A percentile compares a stretch with the other conserved stretches of the same genome.
phyloP scores from a whole-genome alignment of 2,888 invertebrate species.

The Drosophila seclusa region DNA sequence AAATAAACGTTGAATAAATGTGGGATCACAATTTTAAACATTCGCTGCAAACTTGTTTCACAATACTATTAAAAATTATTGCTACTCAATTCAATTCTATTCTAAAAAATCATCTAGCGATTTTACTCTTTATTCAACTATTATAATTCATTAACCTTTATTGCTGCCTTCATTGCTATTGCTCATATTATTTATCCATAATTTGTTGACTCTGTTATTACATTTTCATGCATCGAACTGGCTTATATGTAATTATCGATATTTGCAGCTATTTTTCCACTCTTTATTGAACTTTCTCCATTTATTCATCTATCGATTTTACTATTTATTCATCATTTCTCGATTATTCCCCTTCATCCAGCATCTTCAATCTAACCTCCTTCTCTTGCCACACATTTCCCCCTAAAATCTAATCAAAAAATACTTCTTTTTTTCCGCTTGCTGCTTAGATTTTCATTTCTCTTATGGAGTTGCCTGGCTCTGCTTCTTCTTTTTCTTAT shows the following conservation, averaged over 20 bases:
- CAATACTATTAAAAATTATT: neutral
- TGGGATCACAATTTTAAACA: neutral
- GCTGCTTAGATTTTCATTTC: constrained; percentile 10
- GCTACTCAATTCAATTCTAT: too few species aligned
- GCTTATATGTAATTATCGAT: neutral
- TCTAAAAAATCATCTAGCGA: neutral
- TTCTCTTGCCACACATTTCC: neutral
- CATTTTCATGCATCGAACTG: neutral
- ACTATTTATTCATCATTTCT: neutral
- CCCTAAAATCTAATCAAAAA: neutral
- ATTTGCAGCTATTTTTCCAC: neutral
- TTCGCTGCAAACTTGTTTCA: neutral
- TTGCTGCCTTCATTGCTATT: neutral
- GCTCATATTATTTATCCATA: neutral
- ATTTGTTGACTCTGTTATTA: neutral
- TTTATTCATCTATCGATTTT: neutral
- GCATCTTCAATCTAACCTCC: neutral
- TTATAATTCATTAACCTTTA: neutral
- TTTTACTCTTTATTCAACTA: neutral
- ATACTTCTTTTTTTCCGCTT: neutral
- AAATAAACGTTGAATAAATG: neutral
- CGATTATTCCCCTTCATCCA: neutral
- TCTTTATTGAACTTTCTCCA: neutral
- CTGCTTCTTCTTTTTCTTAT: neutral
- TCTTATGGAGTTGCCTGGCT: neutral